Evolutionary conservation across 2,888 invertebrate genomes (phyloP), one percentile per base, ranked within the genome.

Genomic region (Omphaloscelis lunosa): DNA sequence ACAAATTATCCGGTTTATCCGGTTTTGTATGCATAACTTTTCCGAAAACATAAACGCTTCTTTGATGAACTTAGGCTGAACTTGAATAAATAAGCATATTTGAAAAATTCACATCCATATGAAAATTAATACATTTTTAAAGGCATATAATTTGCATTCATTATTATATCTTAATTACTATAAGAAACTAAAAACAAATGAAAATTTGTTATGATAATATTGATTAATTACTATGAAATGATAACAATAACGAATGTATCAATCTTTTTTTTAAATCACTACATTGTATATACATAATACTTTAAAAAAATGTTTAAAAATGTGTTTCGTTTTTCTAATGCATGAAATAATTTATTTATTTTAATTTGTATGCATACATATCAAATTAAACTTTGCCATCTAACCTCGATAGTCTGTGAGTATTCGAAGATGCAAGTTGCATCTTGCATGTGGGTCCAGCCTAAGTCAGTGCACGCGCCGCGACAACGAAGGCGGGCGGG

Each of bases 381-480:
- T 23, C 17, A 34, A n/a, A 59, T 58, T n/a, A 17, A 17, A 68
- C 17, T 34, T 58, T 59, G 1, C 17, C 11, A 34, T 9, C 1
- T 17, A 23, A 17, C 17, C 34, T 68, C 29, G 11, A 61, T n/a
- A 34, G n/a, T 20, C 11, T 61, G 58, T 23, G n/a, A 34, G 51
- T 15, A 20, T 59, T 53, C 66, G 48, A 72, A 77, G 75, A 82
- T 83, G 86, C 81, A 74, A 77, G 74, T 79, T 83, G 86, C 82
- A 81, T 76, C 79, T 82, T 79, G 89, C 88, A 88, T 84, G 79
- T 86, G 86, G 85, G 88, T 77, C 73, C 76, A 81, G 89, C 90
- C 90, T 90, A 83, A 85, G 87, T 75, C 79, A 86, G 86, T 79
- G 83, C 82, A 78, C 76, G 86, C 75, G 84, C 79, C 34, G 77